A percentile compares a stretch with the other conserved stretches of the same genome.
phyloP scores from a whole-genome alignment of 2,113 vertebrate species.

The Nesoenas mayeri region DNA sequence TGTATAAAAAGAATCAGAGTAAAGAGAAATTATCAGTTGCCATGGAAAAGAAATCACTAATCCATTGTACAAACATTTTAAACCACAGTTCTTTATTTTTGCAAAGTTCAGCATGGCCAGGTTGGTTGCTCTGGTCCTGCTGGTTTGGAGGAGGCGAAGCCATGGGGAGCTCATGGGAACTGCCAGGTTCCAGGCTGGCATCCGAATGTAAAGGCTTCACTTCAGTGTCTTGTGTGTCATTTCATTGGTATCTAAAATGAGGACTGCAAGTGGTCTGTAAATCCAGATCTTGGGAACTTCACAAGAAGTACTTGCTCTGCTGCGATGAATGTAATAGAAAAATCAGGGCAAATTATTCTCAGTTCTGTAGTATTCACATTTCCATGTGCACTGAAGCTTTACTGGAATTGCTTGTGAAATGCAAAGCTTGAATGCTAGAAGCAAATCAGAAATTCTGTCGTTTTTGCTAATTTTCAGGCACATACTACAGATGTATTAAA shows the following conservation, averaged over 20 bases:
- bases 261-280: neutral
- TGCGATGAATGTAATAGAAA: neutral
- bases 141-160: neutral
- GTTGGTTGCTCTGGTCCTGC: neutral
- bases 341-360: neutral
- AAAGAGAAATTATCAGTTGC: neutral
- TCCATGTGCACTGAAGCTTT: neutral
- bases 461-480: neutral
- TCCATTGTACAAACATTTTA: neutral
- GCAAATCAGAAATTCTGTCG: neutral
- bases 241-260: neutral
- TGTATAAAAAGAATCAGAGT: neutral
- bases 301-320: neutral
- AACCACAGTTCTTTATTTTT: neutral
- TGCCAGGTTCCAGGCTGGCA: neutral
- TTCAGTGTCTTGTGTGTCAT: neutral
- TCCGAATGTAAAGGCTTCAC: neutral
- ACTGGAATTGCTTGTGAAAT: neutral
- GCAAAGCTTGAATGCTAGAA: neutral
- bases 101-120: neutral
- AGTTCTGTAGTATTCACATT: accelerated
- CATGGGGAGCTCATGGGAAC: accelerated
- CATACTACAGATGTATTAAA: neutral
- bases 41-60: neutral
- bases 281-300: neutral